Evolutionary conservation across 2,797 vertebrate genomes (phyloP), one percentile per base, ranked within the genome.

Genomic region (Liparis tanakae): DNA sequence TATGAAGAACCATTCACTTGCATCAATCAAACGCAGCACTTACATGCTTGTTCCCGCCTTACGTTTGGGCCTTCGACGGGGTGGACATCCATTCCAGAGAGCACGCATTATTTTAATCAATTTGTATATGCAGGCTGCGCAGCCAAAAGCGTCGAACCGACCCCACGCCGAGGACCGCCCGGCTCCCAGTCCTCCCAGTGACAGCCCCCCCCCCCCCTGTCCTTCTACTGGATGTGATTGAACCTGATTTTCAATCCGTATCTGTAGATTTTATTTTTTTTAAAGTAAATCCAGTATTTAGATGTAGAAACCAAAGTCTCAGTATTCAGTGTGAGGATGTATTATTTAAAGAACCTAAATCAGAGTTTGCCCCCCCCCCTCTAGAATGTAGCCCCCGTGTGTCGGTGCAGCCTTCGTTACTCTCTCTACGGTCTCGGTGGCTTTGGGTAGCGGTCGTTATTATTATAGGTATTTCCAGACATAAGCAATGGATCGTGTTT

Each of bases 11-110:
- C 83, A 78, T 86, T 90, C 83, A 89, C 87, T 92, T 90, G 85
- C 87, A 90, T 92, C 88, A 92, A 92, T 93, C 91, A 92, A 93
- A 93, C 88, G 87, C 90, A 94, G 93, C 92, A 93, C 93, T 94
- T 94, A 93, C 85, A 92, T 90, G 89, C 90, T 92, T 90, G 82
- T 91, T 90, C 83, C 89, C 89, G 89, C 91, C 93, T 92, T 92
- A 88, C 88, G 72, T 91, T 90, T 91, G 86, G 87, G 90, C 88
- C 84, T 91, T 88, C 67, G 36, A 85, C 82, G 85, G 89, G 85
- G 75, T 89, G 88, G 88, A 75, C 80, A 76, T 84, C 89, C 89
- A 89, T 88, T 88, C 88, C 88, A 87, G 89, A 86, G 82, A 89
- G 83, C 87, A 89, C 86, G 89, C 85, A 88, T 92, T 88, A 83